Conservation (phyloP, 2,888 invertebrate genomes). For the Empis stercorea region DNA sequence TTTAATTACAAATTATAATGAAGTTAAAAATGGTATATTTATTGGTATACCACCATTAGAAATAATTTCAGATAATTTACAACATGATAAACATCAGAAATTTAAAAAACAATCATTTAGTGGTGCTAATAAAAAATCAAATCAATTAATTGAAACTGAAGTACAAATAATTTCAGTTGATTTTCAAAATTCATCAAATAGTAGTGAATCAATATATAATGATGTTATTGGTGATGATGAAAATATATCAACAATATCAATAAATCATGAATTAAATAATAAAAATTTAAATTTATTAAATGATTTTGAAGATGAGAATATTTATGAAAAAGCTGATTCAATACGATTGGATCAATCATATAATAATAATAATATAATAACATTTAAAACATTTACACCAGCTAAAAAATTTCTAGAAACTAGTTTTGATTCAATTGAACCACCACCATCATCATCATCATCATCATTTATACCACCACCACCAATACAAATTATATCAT, state of each 20-base stretch:
- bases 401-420: conserved; percentile 18
- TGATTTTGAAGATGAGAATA: conserved; percentile 10
- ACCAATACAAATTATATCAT: too few relatives aligned
- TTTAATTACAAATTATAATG: conserved; percentile 4
- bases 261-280: conserved; percentile 11
- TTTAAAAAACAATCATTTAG: background rate
- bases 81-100: background rate
- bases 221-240: conserved; percentile 9
- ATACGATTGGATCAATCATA: conserved; percentile 12
- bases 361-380: conserved; percentile 13
- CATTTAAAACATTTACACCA: conserved; percentile 18
- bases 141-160: conserved; percentile 13
- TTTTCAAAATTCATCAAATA: conserved; percentile 14
- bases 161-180: conserved; percentile 19
- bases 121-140: background rate
- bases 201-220: conserved; percentile 17
- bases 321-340: conserved; percentile 17
- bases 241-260: conserved; percentile 12
- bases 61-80: conserved; percentile 1
- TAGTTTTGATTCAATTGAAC: conserved; percentile 16
- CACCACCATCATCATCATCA: background rate
- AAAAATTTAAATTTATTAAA: too few relatives aligned
- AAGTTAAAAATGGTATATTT: conserved; percentile 18
- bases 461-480: too few relatives aligned
- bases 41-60: conserved; percentile 11